Evolutionary conservation across 2,797 vertebrate species (phyloP).

Genomic region (Buphagus erythrorhynchus): DNA sequence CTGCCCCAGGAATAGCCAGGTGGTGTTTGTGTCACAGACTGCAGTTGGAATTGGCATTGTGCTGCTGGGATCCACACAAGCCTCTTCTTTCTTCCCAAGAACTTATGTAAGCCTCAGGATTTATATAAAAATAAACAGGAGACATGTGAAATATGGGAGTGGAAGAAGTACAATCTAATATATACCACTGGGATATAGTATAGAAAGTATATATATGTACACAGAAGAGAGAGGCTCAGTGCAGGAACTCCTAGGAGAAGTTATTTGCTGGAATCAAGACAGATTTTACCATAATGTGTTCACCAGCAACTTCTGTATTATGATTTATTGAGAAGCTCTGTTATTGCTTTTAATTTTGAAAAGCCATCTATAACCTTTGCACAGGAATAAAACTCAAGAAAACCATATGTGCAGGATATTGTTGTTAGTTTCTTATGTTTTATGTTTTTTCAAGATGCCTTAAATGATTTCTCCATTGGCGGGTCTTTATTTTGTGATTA

Average conservation of each 20-base stretch:
- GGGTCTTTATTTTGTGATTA: not conserved
- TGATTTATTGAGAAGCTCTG: slow-evolving; percentile 27
- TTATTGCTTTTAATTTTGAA: slow-evolving; percentile 57
- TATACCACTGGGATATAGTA: not conserved
- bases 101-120: not conserved
- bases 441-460: not conserved
- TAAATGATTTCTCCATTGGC: not conserved
- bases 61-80: not conserved
- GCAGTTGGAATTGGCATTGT: not conserved
- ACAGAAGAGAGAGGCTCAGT: not conserved
- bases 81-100: not conserved
- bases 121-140: not conserved
- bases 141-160: not conserved
- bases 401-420: slow-evolving; percentile 36
- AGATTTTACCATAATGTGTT: slow-evolving; percentile 34
- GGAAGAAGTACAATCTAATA: not conserved
- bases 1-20: not conserved
- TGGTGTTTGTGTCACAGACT: not conserved
- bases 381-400: slow-evolving; percentile 5
- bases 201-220: not conserved
- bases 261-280: slow-evolving; percentile 27
- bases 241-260: not conserved
- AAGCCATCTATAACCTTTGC: slow-evolving; percentile 32
- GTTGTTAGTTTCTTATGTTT: not conserved
- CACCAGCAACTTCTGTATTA: not conserved